These are phyloP conservation scores for Plebejus argus DNA, from an alignment of 2,888 invertebrate species.

Conservation along the genomic window DNA sequence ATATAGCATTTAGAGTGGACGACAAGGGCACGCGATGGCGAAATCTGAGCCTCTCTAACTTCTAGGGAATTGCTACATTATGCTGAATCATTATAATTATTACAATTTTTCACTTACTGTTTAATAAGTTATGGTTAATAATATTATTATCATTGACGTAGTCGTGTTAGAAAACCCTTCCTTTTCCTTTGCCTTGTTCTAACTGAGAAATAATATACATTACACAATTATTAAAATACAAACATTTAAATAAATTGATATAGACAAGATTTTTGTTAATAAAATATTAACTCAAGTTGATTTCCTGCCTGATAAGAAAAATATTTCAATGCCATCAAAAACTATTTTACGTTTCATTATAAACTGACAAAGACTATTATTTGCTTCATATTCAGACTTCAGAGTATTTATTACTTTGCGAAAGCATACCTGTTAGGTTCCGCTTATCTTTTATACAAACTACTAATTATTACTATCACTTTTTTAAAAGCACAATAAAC, in stretches of 20 bases:
- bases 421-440: background rate
- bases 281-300: background rate
- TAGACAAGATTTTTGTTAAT: background rate
- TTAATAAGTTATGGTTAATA: background rate
- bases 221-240: background rate
- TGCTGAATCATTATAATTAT: slow-evolving; percentile 12
- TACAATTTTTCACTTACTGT: background rate
- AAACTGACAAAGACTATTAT: background rate
- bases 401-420: background rate
- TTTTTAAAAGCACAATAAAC: background rate
- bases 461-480: too few species aligned
- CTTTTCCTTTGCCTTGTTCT: background rate
- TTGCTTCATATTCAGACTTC: background rate
- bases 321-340: background rate
- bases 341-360: background rate
- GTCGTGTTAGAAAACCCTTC: background rate
- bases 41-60: slow-evolving; percentile 14
- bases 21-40: slow-evolving; percentile 12
- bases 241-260: background rate
- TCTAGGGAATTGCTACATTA: background rate
- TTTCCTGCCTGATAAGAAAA: background rate
- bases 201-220: too few species aligned
- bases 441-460: background rate
- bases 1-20: slow-evolving; percentile 8
- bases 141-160: background rate